A percentile compares a stretch with the other conserved stretches of the same genome.
These are phyloP conservation scores for Agrochola lychnidis DNA, from an alignment of 2,888 invertebrate species.

Conservation along the genomic window DNA sequence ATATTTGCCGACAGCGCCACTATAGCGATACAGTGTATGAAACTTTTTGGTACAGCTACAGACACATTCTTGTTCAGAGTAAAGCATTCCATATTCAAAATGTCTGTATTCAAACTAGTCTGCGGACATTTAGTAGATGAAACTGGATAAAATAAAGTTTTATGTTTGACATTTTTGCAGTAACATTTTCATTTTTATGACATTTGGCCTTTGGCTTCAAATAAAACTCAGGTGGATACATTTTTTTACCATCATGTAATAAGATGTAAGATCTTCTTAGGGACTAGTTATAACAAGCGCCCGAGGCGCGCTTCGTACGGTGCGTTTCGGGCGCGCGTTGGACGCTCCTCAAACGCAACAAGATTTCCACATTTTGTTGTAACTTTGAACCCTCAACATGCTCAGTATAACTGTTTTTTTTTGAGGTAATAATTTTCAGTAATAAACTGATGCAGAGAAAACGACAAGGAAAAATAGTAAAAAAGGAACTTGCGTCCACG, in stretches of 20 bases:
- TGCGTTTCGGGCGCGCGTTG: too few species aligned
- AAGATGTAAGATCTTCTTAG: not conserved
- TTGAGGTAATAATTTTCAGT: too few species aligned
- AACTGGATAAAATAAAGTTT: conserved; percentile 32
- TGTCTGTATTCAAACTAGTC: conserved; percentile 14
- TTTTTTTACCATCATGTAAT: conserved; percentile 4
- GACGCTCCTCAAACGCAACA: too few species aligned
- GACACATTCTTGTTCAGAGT: conserved; percentile 23
- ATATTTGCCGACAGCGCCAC: conserved; percentile 20
- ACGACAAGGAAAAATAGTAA: too few species aligned
- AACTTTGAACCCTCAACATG: too few species aligned
- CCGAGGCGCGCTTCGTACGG: too few species aligned
- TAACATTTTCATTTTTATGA: not conserved
- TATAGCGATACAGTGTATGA: conserved; percentile 3
- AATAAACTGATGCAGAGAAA: too few species aligned
- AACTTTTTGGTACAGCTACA: conserved; percentile 14
- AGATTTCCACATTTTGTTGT: too few species aligned
- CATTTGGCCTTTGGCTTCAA: not conserved
- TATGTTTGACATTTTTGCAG: conserved; percentile 23
- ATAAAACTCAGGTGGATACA: conserved; percentile 7
- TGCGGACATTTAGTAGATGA: conserved; percentile 9
- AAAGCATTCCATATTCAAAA: conserved; percentile 50
- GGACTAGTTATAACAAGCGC: too few species aligned
- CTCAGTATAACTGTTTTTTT: too few species aligned
- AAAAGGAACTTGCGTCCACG: too few species aligned